Conservation (phyloP, 2,888 invertebrate genomes). For the Lasioglossum oenotherae region DNA sequence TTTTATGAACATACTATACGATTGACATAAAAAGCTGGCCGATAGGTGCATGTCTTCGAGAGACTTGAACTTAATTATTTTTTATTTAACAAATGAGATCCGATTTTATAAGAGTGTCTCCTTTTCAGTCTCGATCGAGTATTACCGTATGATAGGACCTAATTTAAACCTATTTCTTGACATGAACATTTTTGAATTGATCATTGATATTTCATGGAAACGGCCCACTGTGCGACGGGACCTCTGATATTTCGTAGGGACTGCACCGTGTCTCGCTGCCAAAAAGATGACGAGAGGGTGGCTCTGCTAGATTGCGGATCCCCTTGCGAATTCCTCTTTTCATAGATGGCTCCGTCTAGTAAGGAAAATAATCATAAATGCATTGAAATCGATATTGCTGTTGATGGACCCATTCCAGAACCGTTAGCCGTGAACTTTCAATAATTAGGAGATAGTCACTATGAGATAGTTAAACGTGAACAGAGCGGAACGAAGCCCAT, state of each 20-base stretch:
- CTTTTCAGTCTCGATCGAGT: not conserved
- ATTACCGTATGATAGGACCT: not conserved
- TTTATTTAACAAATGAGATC: not conserved
- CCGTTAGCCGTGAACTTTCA: no score
- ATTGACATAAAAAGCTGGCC: not conserved
- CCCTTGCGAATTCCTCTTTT: not conserved
- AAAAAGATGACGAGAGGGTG: not conserved
- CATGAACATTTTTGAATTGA: not conserved
- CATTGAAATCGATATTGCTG: not conserved
- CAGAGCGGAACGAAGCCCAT: not conserved
- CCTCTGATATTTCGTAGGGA: not conserved
- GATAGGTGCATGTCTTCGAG: not conserved
- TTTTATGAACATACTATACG: not conserved
- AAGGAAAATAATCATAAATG: not conserved
- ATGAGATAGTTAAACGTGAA: not conserved
- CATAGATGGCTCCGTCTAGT: not conserved
- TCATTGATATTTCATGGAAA: not conserved
- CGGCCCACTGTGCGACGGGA: not conserved
- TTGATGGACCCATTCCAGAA: no score
- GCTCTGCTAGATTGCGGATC: not conserved
- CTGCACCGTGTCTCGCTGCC: not conserved
- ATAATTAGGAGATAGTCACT: no score
- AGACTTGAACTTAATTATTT: not conserved
- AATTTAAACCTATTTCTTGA: not conserved
- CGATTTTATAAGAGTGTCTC: no score